Evolutionary conservation across 2,113 vertebrate genomes (phyloP), one percentile per base, ranked within the genome.

Genomic region (Oostethus manadensis): DNA sequence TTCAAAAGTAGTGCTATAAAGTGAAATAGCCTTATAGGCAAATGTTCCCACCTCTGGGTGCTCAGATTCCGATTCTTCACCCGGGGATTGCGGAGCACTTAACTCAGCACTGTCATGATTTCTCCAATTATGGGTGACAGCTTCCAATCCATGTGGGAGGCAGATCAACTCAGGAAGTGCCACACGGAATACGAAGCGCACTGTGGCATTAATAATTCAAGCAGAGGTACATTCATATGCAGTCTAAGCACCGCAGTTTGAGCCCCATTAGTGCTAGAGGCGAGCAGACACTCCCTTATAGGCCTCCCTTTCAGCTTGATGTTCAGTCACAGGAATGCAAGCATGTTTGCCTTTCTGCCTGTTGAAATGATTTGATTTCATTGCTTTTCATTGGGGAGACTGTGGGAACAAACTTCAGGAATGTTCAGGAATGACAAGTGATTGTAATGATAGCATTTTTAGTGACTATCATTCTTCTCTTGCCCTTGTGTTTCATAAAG

Each of bases 121-220:
- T 79, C 84, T 84, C 88, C 88, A 90, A 89, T 90, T 88, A 90
- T 64, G 74, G 80, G 79, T 89, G 89, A 89, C 86, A 88, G 86
- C 73, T 86, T 80, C 85, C 78, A 73, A 73, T 86, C 77, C 76
- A 79, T 61, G 84, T 87, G 83, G 88, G 89, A 88, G 86, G 87
- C 70, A 78, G 82, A 79, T 88, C 85, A 85, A 84, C 88, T 71
- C 86, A 79, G 83, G 74, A 88, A 87, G 83, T 82, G 84, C 85
- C 84, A 79, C 67, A 78, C 75, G 73, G 87, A 88, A 88, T 87
- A 78, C 64, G 74, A 85, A 87, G 84, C 76, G 62, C 78, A 43
- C 74, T 80, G 79, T 80, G 81, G 74, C 83, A 90, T 90, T 84
- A 88, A 89, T 90, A 88, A 90, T 89, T 90, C 86, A 90, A 55